These are phyloP conservation scores for Troilus luridus DNA, from an alignment of 2,888 invertebrate species.

Conservation along the genomic window DNA sequence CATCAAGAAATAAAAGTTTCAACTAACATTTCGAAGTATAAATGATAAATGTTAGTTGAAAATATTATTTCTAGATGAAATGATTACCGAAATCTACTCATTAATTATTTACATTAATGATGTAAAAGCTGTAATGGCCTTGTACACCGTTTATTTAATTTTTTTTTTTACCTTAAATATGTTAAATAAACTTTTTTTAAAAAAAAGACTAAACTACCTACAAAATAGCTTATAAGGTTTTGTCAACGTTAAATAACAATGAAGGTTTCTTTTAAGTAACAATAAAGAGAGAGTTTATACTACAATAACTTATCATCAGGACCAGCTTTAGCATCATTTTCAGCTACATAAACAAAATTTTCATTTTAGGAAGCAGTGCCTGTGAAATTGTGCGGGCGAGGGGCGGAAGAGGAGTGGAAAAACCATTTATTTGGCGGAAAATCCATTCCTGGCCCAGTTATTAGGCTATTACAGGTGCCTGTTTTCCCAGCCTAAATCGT, in stretches of 20 bases:
- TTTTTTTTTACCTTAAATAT: too few relatives aligned
- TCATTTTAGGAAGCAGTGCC: constrained; percentile 22
- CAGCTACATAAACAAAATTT: constrained; percentile 45
- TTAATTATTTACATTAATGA: too few relatives aligned
- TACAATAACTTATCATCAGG: neutral
- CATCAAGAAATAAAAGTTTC: too few relatives aligned
- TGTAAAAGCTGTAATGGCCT: too few relatives aligned
- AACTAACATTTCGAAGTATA: too few relatives aligned
- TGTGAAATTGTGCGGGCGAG: constrained; percentile 27
- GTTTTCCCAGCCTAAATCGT: constrained; percentile 6
- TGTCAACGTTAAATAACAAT: neutral
- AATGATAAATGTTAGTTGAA: too few relatives aligned
- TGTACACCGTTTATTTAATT: too few relatives aligned
- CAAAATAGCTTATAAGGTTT: neutral
- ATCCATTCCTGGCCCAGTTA: constrained; percentile 32
- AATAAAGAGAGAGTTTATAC: neutral
- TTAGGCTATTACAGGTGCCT: neutral
- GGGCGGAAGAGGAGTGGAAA: constrained; percentile 8
- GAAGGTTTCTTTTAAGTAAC: neutral
- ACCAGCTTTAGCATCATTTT: neutral
- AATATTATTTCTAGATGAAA: too few relatives aligned
- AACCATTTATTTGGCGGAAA: constrained; percentile 37
- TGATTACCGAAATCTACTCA: too few relatives aligned
- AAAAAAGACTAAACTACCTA: neutral
- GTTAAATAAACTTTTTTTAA: neutral